Evolutionary conservation across 92 coral and sea anemone species (phyloP), one percentile per base, ranked within the genome.

Genomic region (Bergia puertoricense): DNA sequence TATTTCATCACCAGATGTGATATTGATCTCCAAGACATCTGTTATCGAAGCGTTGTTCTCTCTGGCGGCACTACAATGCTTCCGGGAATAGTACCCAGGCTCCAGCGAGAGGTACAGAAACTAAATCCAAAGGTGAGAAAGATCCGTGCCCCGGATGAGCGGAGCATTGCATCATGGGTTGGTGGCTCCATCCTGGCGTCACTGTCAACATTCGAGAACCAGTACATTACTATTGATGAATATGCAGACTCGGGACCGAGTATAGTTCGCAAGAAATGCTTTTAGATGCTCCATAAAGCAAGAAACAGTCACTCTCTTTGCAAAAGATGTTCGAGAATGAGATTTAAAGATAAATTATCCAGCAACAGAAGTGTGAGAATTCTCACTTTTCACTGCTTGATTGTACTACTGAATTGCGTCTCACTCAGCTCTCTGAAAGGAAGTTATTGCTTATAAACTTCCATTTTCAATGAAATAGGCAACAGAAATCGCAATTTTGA

Each of bases 51-150:
- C 51, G 77, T 97, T 45, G 95, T 94, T 10, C 77, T 97, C 11
- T 97, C 99, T 2, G 99, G 99, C 10, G 99, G 99, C 8, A 95
- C 98, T 5, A 97, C 99, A 20, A 80, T 85, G 76, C 85, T 91
- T 77, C 88, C 88, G 13, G 99, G 99, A 38, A 90, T 97, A 83
- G 89, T 92, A 15, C 85, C 97, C 39, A 91, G 99, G 65, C 94
- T 97, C 13, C 93, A 95, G 51, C 80, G 85, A 15, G 98, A 97
- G 86, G 92, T 97, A 46, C 86, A 90, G 67, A 89, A 88, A 80
- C 77, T 90, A 72, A 93, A 97, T 88, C 96, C 94, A 62, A 90
- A 90, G 76, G 74, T 95, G 43, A 93, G 85, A 62, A 89, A 92
- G 62, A 85, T 95, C 36, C 93, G 96, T 22, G 93, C 91, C 84